phyloP scores from a whole-genome alignment of 2,797 vertebrate species.

The Dromococcyx pavoninus region DNA sequence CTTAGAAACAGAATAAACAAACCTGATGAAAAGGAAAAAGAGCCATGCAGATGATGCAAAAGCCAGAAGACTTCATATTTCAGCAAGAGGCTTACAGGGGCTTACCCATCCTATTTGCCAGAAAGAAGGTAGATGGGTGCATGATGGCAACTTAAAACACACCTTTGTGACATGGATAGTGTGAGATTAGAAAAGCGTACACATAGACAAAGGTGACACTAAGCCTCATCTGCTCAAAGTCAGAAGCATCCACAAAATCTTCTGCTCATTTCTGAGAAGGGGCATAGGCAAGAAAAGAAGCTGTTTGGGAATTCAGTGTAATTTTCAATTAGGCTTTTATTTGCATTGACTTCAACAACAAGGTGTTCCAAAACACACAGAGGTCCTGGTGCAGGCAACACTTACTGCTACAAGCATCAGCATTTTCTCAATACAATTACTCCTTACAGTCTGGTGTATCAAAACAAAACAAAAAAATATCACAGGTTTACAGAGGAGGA shows the following conservation, averaged over 20 bases:
- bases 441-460: slow-evolving; percentile 10
- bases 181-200: not conserved
- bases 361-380: slow-evolving; percentile 34
- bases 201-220: rapidly evolving
- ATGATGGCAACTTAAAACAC: not conserved
- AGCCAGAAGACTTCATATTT: not conserved
- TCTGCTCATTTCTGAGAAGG: not conserved
- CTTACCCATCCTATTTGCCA: not conserved
- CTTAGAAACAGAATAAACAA: not conserved
- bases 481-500: slow-evolving; percentile 51
- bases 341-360: slow-evolving; percentile 63
- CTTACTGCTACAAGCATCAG: slow-evolving; percentile 61
- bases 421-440: slow-evolving; percentile 39
- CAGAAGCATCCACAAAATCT: not conserved
- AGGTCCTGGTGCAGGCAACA: slow-evolving; percentile 25
- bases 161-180: rapidly evolving
- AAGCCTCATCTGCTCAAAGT: not conserved
- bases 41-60: not conserved
- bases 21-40: not conserved
- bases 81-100: not conserved
- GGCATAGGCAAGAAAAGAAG: not conserved
- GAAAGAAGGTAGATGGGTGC: not conserved
- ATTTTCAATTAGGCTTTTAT: slow-evolving; percentile 65
- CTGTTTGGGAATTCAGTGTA: not conserved
- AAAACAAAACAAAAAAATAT: slow-evolving; percentile 40